Evolutionary conservation across 2,113 vertebrate species (phyloP).

Genomic region (Semnopithecus entellus): DNA sequence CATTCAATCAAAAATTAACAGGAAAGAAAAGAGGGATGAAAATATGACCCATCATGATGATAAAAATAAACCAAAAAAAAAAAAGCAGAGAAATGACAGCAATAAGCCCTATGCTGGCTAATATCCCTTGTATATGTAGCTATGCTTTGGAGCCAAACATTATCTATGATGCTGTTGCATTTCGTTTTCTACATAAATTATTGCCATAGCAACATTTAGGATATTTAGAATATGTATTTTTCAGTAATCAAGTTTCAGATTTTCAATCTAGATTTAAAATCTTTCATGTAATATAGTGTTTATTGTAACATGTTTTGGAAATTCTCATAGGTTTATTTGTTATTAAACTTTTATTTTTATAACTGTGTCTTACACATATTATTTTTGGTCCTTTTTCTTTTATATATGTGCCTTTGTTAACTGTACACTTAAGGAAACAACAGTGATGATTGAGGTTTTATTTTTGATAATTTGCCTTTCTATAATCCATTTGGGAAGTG

Average conservation of each 20-base stretch:
- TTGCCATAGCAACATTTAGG: background rate
- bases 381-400: slow-evolving; percentile 77
- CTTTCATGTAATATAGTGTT: background rate
- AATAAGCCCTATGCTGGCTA: background rate
- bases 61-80: background rate
- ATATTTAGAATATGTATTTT: background rate
- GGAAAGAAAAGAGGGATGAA: background rate
- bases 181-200: background rate
- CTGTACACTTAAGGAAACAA: slow-evolving; percentile 82
- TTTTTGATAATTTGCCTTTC: slow-evolving; percentile 86
- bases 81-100: background rate
- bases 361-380: slow-evolving; percentile 17
- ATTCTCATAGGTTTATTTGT: background rate
- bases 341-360: background rate
- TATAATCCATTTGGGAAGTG: slow-evolving; percentile 80
- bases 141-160: background rate
- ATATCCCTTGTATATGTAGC: background rate
- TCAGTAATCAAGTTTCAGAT: background rate
- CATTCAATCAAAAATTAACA: background rate
- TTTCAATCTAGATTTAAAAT: slow-evolving; percentile 22
- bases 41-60: background rate
- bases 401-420: slow-evolving; percentile 85
- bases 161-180: background rate
- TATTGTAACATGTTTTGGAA: background rate
- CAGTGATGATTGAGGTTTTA: slow-evolving; percentile 84